Conservation (phyloP, 1,140 invertebrate genomes). For the Antheraea pernyi region DNA sequence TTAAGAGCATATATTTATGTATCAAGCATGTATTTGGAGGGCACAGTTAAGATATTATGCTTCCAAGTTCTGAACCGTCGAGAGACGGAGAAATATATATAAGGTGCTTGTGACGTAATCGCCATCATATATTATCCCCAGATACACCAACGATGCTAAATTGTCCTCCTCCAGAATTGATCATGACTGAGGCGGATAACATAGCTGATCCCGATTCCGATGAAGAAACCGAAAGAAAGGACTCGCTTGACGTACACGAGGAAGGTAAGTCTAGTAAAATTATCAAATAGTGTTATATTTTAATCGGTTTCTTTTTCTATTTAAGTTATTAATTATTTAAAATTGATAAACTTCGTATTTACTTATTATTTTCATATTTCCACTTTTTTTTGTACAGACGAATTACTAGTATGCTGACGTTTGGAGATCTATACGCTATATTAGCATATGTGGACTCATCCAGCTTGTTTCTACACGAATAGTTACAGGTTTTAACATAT, state of each 20-base stretch:
- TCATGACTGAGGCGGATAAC: slow-evolving; percentile 65
- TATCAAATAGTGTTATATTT: background rate
- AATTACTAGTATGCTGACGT: slow-evolving; percentile 66
- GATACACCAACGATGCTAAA: slow-evolving; percentile 37
- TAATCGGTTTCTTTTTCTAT: background rate
- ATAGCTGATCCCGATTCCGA: slow-evolving; percentile 66
- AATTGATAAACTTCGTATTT: background rate
- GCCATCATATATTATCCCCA: slow-evolving; percentile 20
- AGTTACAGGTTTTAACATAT: slow-evolving; percentile 43
- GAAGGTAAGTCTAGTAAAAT: slow-evolving; percentile 48
- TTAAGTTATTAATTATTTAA: background rate
- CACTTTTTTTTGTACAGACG: slow-evolving; percentile 62
- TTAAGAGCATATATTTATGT: no score
- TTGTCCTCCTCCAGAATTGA: slow-evolving; percentile 58
- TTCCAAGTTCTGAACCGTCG: no score
- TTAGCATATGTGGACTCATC: slow-evolving; percentile 52
- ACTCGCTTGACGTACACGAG: slow-evolving; percentile 70
- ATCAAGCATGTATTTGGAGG: no score
- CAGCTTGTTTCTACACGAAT: slow-evolving; percentile 44
- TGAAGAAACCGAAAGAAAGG: slow-evolving; percentile 68
- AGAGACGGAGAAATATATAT: no score
- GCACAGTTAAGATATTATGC: no score
- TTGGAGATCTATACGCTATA: slow-evolving; percentile 37
- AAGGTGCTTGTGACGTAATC: no score
- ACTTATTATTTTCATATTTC: slow-evolving; percentile 29